Evolutionary conservation across 2,888 invertebrate genomes (phyloP).

Genomic region (Nomada goodeniana): DNA sequence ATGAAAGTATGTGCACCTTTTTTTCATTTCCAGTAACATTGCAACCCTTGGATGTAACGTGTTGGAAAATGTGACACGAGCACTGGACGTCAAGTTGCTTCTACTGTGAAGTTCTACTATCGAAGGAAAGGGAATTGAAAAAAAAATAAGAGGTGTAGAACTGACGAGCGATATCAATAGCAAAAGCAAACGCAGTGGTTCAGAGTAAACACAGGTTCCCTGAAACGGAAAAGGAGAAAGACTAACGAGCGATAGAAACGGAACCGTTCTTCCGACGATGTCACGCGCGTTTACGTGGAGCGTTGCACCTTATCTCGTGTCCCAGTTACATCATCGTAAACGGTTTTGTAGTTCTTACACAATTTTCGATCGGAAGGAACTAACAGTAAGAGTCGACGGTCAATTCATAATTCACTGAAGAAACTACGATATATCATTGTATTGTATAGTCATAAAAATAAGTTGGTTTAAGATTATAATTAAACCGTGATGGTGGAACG

Average conservation of each 20-base stretch:
- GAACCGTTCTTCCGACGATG: slow-evolving; percentile 60
- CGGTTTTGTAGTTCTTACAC: slow-evolving; percentile 64
- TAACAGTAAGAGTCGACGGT: slow-evolving; percentile 18
- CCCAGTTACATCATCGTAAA: slow-evolving; percentile 71
- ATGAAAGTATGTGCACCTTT: no score
- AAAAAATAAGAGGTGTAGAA: slow-evolving; percentile 49
- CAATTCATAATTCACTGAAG: not conserved
- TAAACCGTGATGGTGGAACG: slow-evolving; percentile 58
- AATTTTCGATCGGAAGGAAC: slow-evolving; percentile 54
- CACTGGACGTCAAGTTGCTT: not conserved
- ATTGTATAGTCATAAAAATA: not conserved
- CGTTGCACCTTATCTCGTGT: slow-evolving; percentile 73
- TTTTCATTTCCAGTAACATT: no score
- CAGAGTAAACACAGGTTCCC: slow-evolving; percentile 67
- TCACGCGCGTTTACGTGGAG: slow-evolving; percentile 70
- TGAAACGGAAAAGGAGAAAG: slow-evolving; percentile 50
- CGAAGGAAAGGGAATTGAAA: slow-evolving; percentile 65
- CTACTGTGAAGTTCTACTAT: no score
- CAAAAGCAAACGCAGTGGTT: slow-evolving; percentile 62
- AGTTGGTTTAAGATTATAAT: not conserved
- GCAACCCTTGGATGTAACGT: no score
- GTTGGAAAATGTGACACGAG: no score
- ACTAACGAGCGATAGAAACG: slow-evolving; percentile 49
- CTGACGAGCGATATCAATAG: slow-evolving; percentile 66
- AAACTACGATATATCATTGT: slow-evolving; percentile 4